phyloP scores from a whole-genome alignment of 2,888 invertebrate species.

The Poecilus cupreus region DNA sequence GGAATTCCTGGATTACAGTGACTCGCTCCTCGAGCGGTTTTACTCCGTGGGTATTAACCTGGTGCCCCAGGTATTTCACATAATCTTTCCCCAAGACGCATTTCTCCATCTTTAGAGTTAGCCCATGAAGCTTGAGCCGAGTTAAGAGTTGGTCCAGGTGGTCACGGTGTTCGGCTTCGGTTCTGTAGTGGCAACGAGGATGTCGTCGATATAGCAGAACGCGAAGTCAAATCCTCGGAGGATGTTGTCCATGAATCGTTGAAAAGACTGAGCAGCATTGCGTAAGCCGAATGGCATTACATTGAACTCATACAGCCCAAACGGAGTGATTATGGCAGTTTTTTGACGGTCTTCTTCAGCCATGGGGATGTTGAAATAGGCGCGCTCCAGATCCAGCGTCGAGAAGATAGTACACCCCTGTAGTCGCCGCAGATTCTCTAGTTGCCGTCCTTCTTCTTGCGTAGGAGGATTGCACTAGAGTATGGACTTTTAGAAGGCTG shows the following conservation, averaged over 20 bases:
- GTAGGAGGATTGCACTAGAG: no score
- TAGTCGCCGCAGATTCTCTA: conserved; percentile 69
- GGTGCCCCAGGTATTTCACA: no score
- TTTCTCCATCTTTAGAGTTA: no score
- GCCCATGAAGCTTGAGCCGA: no score
- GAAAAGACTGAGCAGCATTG: conserved; percentile 59
- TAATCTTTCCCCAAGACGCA: no score
- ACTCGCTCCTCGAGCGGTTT: no score
- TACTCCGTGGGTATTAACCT: no score
- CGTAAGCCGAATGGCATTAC: no score
- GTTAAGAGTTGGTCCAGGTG: conserved; percentile 61
- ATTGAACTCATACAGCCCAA: no score
- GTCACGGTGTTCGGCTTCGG: conserved; percentile 59
- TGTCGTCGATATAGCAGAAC: conserved; percentile 63
- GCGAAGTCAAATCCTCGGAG: conserved; percentile 60
- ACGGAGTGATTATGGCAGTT: conserved; percentile 67
- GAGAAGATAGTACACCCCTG: conserved; percentile 64
- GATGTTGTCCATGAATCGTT: conserved; percentile 63
- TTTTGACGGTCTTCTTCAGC: conserved; percentile 66
- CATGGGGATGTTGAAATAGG: conserved; percentile 68
- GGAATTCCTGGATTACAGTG: no score
- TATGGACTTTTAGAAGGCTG: no score
- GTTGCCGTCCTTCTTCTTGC: conserved; percentile 62
- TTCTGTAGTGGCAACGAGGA: conserved; percentile 17
- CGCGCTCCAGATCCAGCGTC: conserved; percentile 65